Evolutionary conservation across 2,113 vertebrate species (phyloP).

Genomic region (Felis chaus): DNA sequence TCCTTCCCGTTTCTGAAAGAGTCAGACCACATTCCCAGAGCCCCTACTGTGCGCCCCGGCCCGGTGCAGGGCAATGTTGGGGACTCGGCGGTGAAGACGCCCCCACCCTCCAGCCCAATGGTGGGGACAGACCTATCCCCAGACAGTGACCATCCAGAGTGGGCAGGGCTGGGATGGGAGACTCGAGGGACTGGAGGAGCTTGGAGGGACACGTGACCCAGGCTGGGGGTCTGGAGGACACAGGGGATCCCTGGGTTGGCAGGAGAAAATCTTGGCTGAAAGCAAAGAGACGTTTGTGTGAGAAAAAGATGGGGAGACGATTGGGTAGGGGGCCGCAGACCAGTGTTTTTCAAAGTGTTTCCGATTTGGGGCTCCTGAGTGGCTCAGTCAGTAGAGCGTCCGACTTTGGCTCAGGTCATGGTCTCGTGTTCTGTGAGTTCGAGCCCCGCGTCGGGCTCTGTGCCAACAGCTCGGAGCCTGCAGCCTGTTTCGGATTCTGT

Average conservation of each 20-base stretch:
- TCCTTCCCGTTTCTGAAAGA: neutral
- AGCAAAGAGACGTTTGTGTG: neutral
- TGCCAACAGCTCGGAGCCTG: no score
- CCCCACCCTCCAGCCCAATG: neutral
- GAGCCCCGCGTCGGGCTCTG: no score
- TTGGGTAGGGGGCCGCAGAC: rapidly evolving
- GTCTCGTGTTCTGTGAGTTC: no score
- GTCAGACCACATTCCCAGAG: neutral
- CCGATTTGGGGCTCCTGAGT: neutral
- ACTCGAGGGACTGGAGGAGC: neutral
- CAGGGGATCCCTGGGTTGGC: neutral
- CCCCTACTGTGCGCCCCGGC: neutral
- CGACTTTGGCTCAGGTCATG: no score
- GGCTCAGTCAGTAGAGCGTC: no score
- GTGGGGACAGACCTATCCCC: neutral
- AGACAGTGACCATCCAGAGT: neutral
- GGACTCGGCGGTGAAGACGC: neutral
- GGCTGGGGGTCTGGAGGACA: neutral
- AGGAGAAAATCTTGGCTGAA: neutral
- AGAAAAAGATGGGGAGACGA: neutral
- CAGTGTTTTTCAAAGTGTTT: neutral
- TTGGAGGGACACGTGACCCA: neutral
- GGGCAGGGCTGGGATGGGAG: neutral
- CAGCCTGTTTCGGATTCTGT: no score
- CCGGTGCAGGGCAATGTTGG: neutral